Conservation (phyloP, 92 coral and sea anemone species). For the Muricea muricata region DNA sequence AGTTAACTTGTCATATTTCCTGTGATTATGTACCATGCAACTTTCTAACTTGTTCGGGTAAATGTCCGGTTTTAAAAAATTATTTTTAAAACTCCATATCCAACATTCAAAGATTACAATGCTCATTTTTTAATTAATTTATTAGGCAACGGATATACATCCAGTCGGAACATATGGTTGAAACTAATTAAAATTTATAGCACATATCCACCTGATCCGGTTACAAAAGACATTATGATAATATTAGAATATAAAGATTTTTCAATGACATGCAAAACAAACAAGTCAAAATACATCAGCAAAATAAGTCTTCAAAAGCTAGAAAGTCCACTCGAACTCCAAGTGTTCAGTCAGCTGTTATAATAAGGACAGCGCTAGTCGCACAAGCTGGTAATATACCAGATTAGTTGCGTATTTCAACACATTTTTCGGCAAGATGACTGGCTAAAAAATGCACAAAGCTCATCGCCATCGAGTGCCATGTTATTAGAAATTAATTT, state of each 20-base stretch:
- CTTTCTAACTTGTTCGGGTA: too few relatives aligned
- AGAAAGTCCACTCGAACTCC: neutral
- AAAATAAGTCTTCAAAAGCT: neutral
- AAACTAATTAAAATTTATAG: neutral
- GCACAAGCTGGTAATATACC: neutral
- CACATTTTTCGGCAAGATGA: neutral
- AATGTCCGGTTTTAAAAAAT: too few relatives aligned
- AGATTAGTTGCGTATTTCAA: neutral
- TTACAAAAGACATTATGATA: neutral
- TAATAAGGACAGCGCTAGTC: neutral
- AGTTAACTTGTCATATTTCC: too few relatives aligned
- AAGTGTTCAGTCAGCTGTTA: neutral
- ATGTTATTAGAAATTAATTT: conserved; percentile 13
- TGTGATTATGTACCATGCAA: too few relatives aligned
- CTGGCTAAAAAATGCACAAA: neutral
- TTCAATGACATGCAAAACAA: conserved; percentile 2
- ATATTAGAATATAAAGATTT: conserved; percentile 14
- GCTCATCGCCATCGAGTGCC: conserved; percentile 18
- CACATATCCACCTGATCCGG: neutral
- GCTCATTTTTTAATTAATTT: too few relatives aligned
- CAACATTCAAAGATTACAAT: too few relatives aligned
- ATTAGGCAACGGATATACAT: neutral
- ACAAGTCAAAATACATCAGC: neutral
- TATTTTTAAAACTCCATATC: neutral
- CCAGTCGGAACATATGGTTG: too few relatives aligned